Evolutionary conservation across 2,113 vertebrate species (phyloP), one percentile per base, ranked within the genome.

Genomic region (Hepsetus odoe): DNA sequence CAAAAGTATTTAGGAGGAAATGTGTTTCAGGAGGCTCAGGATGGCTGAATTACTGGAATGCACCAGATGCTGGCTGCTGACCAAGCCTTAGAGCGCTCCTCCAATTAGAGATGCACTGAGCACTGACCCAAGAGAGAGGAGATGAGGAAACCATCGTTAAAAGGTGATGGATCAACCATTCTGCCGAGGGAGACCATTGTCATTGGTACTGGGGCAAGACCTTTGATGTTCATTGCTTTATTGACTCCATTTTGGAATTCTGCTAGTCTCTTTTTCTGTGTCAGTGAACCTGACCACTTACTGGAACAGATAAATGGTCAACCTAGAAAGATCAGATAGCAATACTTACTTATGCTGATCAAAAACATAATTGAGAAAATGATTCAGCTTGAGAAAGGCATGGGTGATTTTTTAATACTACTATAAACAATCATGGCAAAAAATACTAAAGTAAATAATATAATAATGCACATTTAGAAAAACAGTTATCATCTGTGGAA

Each of bases 121-220:
- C 76, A 86, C 58, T 83, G 85, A 86, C 80, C 85, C 73, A 28
- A 30, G 73, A 30, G 73, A 68, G 78, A 80, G 71, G 66, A 81
- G 76, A 79, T 73, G 80, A 81, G 76, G 73, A 82, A 78, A 65
- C 78, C 72, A 26, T 78, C 79, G 67, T 82, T 80, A 74, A 76
- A 80, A 74, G 82, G 74, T 82, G 75, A 85, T 82, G 85, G 78
- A 85, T 87, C 84, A 87, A 74, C 84, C 67, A 82, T 82, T 85
- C 77, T 49, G 76, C 74, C 82, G 53, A 83, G 71, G 82, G 84
- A 85, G 74, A 58, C 68, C 70, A 72, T 79, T 82, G 74, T 80
- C 68, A 76, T 75, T 83, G 71, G 77, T 58, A 46, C 72, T 32
- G 35, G 73, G 64, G 70, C 33, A 26, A 77, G 76, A 79, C 67